phyloP scores from a whole-genome alignment of 2,888 invertebrate genomes.

The Allophyes oxyacanthae region DNA sequence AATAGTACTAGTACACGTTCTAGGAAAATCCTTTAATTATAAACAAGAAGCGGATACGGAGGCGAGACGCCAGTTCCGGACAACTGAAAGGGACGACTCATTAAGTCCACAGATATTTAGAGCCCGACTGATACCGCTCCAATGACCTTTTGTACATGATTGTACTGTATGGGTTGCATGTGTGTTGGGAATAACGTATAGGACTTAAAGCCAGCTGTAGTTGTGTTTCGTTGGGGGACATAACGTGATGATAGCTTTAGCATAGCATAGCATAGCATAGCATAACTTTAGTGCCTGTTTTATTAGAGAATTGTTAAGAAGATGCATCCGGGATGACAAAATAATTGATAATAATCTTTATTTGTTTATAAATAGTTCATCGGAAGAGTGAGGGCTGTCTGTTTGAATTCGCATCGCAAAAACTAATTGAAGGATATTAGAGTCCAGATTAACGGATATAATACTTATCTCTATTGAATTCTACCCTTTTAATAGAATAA shows the following conservation, averaged over 20 bases:
- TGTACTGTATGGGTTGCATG: slow-evolving; percentile 35
- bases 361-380: no score
- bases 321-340: no score
- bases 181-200: slow-evolving; percentile 43
- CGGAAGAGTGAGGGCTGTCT: no score
- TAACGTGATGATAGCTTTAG: no score
- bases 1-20: slow-evolving; percentile 51
- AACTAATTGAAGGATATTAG: no score
- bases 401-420: no score
- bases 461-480: no score
- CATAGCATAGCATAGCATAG: no score
- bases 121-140: slow-evolving; percentile 64
- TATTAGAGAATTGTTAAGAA: no score
- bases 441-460: no score
- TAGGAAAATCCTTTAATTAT: slow-evolving; percentile 65
- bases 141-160: slow-evolving; percentile 65
- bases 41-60: slow-evolving; percentile 66
- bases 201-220: slow-evolving; percentile 5
- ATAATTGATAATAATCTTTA: no score
- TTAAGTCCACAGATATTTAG: slow-evolving; percentile 65
- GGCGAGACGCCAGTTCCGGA: slow-evolving; percentile 64
- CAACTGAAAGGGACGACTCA: slow-evolving; percentile 64
- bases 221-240: slow-evolving; percentile 14
- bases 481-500: no score
- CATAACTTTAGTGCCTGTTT: neutral